Base-by-base conservation (phyloP, 1,140 invertebrate species). In the Carposina sasakii region DNA sequence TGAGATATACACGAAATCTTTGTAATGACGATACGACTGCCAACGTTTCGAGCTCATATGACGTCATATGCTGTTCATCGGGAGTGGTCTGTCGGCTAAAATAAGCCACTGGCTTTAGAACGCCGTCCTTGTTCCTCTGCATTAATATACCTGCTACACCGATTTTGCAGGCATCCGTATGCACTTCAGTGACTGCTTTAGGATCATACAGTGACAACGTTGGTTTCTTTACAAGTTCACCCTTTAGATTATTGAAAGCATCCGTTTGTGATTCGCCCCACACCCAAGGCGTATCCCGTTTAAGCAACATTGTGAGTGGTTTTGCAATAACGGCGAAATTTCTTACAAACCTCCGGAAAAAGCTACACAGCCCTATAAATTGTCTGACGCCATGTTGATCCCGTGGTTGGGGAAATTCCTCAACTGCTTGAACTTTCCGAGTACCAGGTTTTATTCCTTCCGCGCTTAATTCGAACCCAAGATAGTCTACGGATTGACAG, bases 41-140 rank as follows among this genome's bases (percentile, higher is more conserved):
- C 9, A 82, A 34, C 0, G 63, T 74, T 42, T 81, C 67, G 1
- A 71, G 40, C 34, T 81, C 71, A 52, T 33, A 71, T 1, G 67
- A 68, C 9, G 8, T 24, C 5, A 42, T 23, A 50, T 73, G 71
- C 44, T 76, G 73, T 47, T 75, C 63, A 17, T 44, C 47, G 1
- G 40, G 31, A 1, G 63, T 50, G 0, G 67, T 76, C 20, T 62
- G 52, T 16, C 57, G 30, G 49, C 69, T 74, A 30, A 54, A 81
- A 48, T 83, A 81, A n/a, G 46, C 55, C 4, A 84, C 61, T 1
- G 62, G 61, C 17, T 60, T 19, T n/a, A 44, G 45, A 16, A 30
- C 10, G n/a, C 21, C 21, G 15, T 28, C 43, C 22, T 55, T 54
- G 70, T 81, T 43, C 53, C 53, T 4, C 60, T 81, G 68, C 45